Conservation (phyloP, 2,888 invertebrate genomes). For the Tanaodytes sp. region DNA sequence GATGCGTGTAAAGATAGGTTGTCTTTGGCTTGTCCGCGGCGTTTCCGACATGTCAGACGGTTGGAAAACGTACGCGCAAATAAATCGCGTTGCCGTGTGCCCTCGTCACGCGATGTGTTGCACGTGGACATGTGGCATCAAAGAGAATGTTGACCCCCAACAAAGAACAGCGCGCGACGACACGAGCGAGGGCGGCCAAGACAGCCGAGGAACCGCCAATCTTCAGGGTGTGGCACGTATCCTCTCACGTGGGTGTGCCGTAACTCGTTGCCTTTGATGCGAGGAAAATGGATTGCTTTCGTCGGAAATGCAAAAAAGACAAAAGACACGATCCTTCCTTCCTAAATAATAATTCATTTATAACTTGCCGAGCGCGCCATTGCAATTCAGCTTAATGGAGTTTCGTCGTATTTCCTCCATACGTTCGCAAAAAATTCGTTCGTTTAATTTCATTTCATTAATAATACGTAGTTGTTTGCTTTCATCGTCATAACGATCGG, state of each 20-base stretch:
- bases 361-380: too few species aligned
- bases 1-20: conserved; percentile 52
- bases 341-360: too few species aligned
- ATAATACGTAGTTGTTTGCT: too few species aligned
- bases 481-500: too few species aligned
- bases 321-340: neutral
- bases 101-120: conserved; percentile 52
- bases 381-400: too few species aligned
- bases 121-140: conserved; percentile 54
- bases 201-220: conserved; percentile 52
- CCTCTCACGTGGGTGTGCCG: conserved; percentile 47
- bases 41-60: conserved; percentile 53
- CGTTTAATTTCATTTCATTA: too few species aligned
- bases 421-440: too few species aligned
- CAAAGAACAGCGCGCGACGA: conserved; percentile 40
- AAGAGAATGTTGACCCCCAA: conserved; percentile 55
- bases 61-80: conserved; percentile 53
- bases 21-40: conserved; percentile 47
- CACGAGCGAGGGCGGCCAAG: conserved; percentile 47
- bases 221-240: conserved; percentile 53
- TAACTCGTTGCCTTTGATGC: conserved; percentile 42
- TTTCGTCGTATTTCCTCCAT: too few species aligned
- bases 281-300: conserved; percentile 50
- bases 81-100: conserved; percentile 54
- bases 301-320: conserved; percentile 20